These are phyloP conservation scores for Platycheirus albimanus DNA, from an alignment of 2,888 invertebrate species.

Conservation along the genomic window DNA sequence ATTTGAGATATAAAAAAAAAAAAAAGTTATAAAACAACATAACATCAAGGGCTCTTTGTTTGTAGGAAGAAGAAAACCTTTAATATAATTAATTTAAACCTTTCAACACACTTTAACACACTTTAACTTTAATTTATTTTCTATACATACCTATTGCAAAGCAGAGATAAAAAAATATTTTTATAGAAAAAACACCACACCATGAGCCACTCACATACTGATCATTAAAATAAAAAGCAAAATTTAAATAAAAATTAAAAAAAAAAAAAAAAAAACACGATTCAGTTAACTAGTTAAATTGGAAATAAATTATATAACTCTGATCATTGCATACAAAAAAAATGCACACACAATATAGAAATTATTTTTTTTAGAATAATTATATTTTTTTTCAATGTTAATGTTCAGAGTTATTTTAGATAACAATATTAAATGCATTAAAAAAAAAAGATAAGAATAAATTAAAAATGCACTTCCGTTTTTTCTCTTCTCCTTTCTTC, in stretches of 20 bases:
- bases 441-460: conserved; percentile 63
- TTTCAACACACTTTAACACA: conserved; percentile 25
- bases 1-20: too few species aligned
- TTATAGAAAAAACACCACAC: conserved; percentile 48
- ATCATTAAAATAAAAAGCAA: conserved; percentile 57
- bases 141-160: conserved; percentile 16
- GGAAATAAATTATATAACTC: conserved; percentile 44
- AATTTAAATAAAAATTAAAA: conserved; percentile 31
- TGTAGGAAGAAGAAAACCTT: neutral
- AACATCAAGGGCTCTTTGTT: conserved; percentile 33
- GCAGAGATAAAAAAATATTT: conserved; percentile 29
- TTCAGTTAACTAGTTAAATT: conserved; percentile 27
- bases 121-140: neutral
- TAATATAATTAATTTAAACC: neutral
- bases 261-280: conserved; percentile 45
- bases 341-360: conserved; percentile 33
- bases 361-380: conserved; percentile 11
- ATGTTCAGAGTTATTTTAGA: conserved; percentile 65
- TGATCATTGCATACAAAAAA: conserved; percentile 67
- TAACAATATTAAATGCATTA: conserved; percentile 41
- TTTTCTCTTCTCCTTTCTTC: conserved; percentile 82
- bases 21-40: too few species aligned
- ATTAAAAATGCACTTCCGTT: conserved; percentile 79
- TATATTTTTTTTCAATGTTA: conserved; percentile 50
- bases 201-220: conserved; percentile 72